phyloP scores from a whole-genome alignment of 2,113 vertebrate genomes.

The Girardinichthys multiradiatus region DNA sequence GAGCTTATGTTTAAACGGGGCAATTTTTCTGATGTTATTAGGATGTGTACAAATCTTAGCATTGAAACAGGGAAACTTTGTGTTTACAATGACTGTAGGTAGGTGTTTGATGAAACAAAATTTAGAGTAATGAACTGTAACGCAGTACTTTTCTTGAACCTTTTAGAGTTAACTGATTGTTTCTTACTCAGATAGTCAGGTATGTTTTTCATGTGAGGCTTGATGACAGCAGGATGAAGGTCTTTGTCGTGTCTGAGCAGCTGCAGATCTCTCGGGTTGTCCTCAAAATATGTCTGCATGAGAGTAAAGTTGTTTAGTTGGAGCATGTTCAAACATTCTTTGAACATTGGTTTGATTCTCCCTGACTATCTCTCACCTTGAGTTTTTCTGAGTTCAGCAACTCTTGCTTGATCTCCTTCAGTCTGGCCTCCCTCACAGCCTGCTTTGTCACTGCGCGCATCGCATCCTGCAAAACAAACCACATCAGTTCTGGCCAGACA shows the following conservation, averaged over 20 bases:
- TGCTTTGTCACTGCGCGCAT: conserved; percentile 96
- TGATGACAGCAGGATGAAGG: conserved; percentile 88
- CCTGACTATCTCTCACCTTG: conserved; percentile 78
- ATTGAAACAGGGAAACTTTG: no score
- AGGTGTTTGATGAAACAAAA: no score
- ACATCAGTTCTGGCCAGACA: no score
- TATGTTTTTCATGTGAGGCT: conserved; percentile 89
- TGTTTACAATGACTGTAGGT: no score
- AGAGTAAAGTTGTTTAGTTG: conserved; percentile 16
- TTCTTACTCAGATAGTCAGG: conserved; percentile 89
- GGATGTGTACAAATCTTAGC: no score
- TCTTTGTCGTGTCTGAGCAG: conserved; percentile 90
- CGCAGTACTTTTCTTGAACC: no score
- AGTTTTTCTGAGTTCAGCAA: conserved; percentile 92
- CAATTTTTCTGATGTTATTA: no score
- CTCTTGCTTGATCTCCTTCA: conserved; percentile 95
- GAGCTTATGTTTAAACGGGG: no score
- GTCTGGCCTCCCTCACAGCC: conserved; percentile 87
- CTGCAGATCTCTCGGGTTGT: conserved; percentile 91
- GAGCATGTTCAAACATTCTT: not conserved
- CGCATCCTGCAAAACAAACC: conserved; percentile 82
- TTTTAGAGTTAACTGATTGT: no score
- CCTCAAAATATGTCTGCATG: conserved; percentile 85
- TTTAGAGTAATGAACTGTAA: no score
- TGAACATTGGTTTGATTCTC: not conserved